phyloP scores from a whole-genome alignment of 64 coral and sea anemone species.

The Actinia tenebrosa region DNA sequence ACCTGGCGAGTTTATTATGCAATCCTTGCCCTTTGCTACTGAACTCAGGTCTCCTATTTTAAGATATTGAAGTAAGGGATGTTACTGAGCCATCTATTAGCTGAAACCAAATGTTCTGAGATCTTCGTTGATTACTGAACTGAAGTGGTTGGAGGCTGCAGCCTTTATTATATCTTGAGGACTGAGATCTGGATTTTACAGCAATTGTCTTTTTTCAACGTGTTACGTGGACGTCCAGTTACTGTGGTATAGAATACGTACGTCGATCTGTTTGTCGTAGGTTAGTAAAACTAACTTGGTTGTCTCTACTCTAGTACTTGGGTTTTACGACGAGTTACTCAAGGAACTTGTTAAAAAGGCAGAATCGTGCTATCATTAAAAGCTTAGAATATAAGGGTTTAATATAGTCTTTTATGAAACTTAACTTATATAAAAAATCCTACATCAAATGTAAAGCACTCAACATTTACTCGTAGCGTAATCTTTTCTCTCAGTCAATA shows the following conservation, averaged over 20 bases:
- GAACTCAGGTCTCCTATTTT: not conserved
- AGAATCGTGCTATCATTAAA: too few relatives aligned
- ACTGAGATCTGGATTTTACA: too few relatives aligned
- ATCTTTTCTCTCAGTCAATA: too few relatives aligned
- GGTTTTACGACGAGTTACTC: not conserved
- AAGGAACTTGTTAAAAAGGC: not conserved
- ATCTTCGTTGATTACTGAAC: not conserved
- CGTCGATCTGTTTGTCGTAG: not conserved
- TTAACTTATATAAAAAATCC: too few relatives aligned
- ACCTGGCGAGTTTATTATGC: constrained; percentile 4
- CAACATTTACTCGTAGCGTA: too few relatives aligned
- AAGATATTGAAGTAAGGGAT: not conserved
- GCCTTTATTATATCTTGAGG: not conserved
- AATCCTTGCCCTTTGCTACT: not conserved
- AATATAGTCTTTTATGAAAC: too few relatives aligned
- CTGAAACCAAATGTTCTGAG: not conserved
- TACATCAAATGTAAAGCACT: too few relatives aligned
- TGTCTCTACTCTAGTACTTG: not conserved
- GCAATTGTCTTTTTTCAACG: not conserved
- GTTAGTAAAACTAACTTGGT: not conserved
- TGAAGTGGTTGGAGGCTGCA: not conserved
- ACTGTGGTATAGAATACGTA: not conserved
- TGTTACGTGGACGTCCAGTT: too few relatives aligned
- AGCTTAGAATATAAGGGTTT: too few relatives aligned
- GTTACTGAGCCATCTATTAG: not conserved